Base-by-base conservation (phyloP, 2,113 vertebrate genomes). In the Petromus typicus region DNA sequence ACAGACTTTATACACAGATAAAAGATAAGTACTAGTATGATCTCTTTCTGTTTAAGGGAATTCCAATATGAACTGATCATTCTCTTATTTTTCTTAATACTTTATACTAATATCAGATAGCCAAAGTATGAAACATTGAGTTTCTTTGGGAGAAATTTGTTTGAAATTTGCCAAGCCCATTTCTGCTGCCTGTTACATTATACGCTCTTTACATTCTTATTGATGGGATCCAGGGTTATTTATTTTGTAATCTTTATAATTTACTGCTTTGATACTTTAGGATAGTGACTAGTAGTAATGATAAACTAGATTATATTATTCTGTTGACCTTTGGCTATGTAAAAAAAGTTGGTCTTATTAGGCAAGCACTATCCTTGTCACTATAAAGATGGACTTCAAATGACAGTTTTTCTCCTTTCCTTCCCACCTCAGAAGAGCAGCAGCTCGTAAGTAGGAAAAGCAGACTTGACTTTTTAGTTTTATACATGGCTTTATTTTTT, bases 101-200 rank as follows among this genome's bases (percentile, higher is more conserved):
- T 91, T 89, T 17, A 91, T 37, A 79, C 12, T 51, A 92, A 75
- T 32, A 43, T 61, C 59, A 75, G 43, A 85, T 16, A 84, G 32
- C 57, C 18, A 91, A 6, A 20, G 20, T 64, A 63, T 84, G 80
- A 71, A 22, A 89, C 45, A 54, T 30, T 84, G 43, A 37, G 54
- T 92, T 75, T 80, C 86, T 61, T 90, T 51, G 25, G 18, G 57
- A 85, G 5, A 92, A 67, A 45, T 61, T 89, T 34, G 48, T 96
- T 89, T 94, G 86, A 78, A 67, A 67, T 94, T 66, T 94, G 51
- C 43, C 59, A 85, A 94, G 30, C 48, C 57, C 64, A 89, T 37
- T 61, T 32, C 67, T 40, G 16, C 43, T n/a, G n/a, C n/a, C n/a
- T 54, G 0, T 83, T 89, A 9, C 51, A 18, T 59, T 88, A 25